Conservation (phyloP, 2,113 vertebrate genomes). For the Clarias magur region DNA sequence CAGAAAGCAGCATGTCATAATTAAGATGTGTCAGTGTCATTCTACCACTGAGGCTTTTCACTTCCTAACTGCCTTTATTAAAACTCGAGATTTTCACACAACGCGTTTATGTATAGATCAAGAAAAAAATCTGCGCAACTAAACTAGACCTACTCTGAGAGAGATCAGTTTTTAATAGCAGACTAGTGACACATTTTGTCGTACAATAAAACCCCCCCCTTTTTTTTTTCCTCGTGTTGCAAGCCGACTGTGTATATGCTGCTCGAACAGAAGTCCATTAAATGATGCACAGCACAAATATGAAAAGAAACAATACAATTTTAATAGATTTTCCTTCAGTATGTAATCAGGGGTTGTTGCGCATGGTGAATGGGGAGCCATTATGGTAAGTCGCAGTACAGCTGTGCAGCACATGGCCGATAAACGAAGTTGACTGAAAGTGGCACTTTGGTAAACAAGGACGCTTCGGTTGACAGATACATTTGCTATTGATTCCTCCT, state of each 20-base stretch:
- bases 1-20: slow-evolving; percentile 39
- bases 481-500: background rate
- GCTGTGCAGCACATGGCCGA: background rate
- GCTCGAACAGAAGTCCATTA: background rate
- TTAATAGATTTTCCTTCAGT: background rate
- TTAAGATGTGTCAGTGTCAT: slow-evolving; percentile 40
- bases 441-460: background rate
- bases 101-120: slow-evolving; percentile 9
- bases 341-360: background rate
- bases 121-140: background rate
- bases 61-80: slow-evolving; percentile 5
- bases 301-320: background rate
- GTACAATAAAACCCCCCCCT: background rate
- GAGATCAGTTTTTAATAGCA: slow-evolving; percentile 18
- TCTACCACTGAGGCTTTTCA: slow-evolving; percentile 17
- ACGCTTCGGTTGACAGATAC: background rate
- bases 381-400: background rate
- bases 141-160: slow-evolving; percentile 5
- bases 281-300: background rate
- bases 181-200: slow-evolving; percentile 11
- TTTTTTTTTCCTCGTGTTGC: background rate
- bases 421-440: background rate
- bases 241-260: background rate
- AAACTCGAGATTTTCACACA: slow-evolving; percentile 28
- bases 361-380: background rate